phyloP scores from a whole-genome alignment of 2,888 invertebrate genomes.

The Didymodactylos carnosus region DNA sequence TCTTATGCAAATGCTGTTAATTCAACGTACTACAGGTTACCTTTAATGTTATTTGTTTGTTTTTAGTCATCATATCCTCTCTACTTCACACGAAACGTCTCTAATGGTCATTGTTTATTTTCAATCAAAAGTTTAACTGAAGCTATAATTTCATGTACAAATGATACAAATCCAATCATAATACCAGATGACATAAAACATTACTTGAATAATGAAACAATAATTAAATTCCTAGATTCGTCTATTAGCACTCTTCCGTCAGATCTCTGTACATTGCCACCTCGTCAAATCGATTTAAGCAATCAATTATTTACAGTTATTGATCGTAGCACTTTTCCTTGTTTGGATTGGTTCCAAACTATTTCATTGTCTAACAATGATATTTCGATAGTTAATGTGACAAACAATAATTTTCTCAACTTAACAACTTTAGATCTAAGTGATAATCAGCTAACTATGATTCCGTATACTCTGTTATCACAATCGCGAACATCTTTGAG shows the following conservation, averaged over 20 bases:
- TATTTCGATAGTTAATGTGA: not conserved
- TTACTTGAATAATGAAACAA: not conserved
- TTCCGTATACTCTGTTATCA: not conserved
- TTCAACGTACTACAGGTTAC: no score
- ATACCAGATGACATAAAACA: not conserved
- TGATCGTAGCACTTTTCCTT: not conserved
- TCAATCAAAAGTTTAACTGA: not conserved
- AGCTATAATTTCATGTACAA: not conserved
- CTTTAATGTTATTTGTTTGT: no score
- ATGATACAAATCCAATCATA: not conserved
- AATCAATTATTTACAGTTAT: not conserved
- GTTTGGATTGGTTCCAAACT: not conserved
- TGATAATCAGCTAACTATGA: not conserved
- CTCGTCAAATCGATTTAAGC: not conserved
- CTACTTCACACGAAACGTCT: not conserved
- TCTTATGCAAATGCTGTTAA: no score
- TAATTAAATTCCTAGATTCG: not conserved
- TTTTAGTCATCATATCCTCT: not conserved
- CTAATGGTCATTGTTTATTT: not conserved
- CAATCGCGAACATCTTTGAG: not conserved
- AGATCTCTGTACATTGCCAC: not conserved
- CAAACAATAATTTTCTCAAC: not conserved
- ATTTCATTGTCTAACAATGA: not conserved
- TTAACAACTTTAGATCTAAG: not conserved
- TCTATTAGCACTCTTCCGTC: not conserved